A percentile compares a stretch with the other conserved stretches of the same genome.
phyloP scores from a whole-genome alignment of 1,140 invertebrate genomes.

The Melipona quadrifasciata region DNA sequence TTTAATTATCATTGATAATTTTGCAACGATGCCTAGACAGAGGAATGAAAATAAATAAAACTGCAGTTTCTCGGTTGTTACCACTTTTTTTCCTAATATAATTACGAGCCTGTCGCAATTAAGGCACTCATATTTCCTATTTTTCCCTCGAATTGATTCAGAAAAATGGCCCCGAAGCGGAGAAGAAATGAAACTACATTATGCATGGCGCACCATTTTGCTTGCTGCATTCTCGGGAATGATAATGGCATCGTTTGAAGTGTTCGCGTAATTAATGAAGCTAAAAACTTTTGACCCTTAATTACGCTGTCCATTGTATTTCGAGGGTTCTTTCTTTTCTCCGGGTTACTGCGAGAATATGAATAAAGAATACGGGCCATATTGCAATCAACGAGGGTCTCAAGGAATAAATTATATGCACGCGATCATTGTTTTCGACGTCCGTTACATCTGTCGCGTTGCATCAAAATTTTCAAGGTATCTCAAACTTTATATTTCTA shows the following conservation, averaged over 20 bases:
- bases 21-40: too few relatives aligned
- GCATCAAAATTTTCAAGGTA: conserved; percentile 8
- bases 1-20: not conserved
- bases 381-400: conserved; percentile 48
- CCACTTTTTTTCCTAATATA: conserved; percentile 3
- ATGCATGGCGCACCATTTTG: conserved; percentile 51
- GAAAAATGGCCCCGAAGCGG: conserved; percentile 32
- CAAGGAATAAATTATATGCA: conserved; percentile 43
- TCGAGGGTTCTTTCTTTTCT: conserved; percentile 52
- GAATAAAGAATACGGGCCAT: conserved; percentile 48
- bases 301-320: conserved; percentile 63
- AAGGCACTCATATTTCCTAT: conserved; percentile 24
- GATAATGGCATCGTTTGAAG: conserved; percentile 66
- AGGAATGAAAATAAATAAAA: not conserved
- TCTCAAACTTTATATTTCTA: not conserved
- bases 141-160: conserved; percentile 30
- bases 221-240: conserved; percentile 57
- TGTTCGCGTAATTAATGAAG: conserved; percentile 67
- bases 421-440: conserved; percentile 19
- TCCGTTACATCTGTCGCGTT: not conserved
- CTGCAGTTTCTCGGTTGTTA: not conserved
- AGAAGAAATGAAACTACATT: conserved; percentile 58
- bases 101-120: conserved; percentile 36
- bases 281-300: conserved; percentile 67
- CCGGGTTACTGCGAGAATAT: conserved; percentile 41